Evolutionary conservation across 2,888 invertebrate species (phyloP).

Genomic region (Melipona bicolor): DNA sequence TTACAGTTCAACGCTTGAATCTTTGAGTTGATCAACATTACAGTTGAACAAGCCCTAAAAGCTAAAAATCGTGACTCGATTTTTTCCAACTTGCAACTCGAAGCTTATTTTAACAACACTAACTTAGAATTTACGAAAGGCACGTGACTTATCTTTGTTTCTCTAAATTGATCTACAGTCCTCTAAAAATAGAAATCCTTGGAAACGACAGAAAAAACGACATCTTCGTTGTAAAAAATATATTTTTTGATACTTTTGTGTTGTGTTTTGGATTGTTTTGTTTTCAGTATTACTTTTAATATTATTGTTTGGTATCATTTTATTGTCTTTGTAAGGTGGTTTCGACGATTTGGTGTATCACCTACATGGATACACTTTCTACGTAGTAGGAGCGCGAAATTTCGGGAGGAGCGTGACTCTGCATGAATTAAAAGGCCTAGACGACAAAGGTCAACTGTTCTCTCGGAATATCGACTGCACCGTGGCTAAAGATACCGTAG

Average conservation of each 20-base stretch:
- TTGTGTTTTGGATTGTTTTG: background rate
- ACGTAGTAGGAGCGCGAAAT: constrained; percentile 87
- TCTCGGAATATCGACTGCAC: constrained; percentile 87
- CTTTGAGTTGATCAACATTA: too few species aligned
- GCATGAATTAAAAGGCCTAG: constrained; percentile 86
- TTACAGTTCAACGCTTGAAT: too few species aligned
- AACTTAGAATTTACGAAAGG: background rate
- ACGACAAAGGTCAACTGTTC: constrained; percentile 86
- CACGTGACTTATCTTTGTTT: too few species aligned
- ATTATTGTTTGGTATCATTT: background rate
- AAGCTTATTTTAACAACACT: too few species aligned
- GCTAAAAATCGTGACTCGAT: too few species aligned
- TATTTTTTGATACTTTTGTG: background rate
- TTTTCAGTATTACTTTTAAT: too few species aligned
- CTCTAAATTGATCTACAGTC: background rate
- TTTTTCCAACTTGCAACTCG: too few species aligned
- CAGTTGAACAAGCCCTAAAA: too few species aligned
- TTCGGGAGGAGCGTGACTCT: constrained; percentile 85
- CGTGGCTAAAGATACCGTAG: constrained; percentile 90
- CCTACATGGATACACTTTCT: constrained; percentile 91
- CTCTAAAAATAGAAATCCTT: background rate
- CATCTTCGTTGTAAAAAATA: too few species aligned
- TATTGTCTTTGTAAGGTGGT: constrained; percentile 85
- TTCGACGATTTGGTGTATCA: constrained; percentile 90
- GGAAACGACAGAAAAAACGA: background rate